Evolutionary conservation across 92 coral and sea anemone species (phyloP).

Genomic region (Siderastrea siderea): DNA sequence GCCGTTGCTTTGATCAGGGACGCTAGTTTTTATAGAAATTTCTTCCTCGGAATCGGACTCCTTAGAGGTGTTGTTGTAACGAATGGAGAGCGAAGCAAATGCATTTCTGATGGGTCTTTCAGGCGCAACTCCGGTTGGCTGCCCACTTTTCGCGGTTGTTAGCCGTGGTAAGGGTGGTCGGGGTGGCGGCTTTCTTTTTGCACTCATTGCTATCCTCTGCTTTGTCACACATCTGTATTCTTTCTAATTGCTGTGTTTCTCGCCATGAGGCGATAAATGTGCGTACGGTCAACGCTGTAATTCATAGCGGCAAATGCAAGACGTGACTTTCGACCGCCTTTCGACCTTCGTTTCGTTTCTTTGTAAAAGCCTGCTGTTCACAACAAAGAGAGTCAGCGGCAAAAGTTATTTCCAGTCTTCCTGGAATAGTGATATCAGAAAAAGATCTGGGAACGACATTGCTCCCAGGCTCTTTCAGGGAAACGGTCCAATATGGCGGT

Average conservation of each 20-base stretch:
- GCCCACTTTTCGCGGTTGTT: slow-evolving; percentile 54
- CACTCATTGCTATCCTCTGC: slow-evolving; percentile 68
- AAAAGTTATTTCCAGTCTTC: neutral
- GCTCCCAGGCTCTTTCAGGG: neutral
- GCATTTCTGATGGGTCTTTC: slow-evolving; percentile 72
- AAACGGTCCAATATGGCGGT: neutral
- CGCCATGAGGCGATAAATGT: neutral
- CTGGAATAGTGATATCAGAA: neutral
- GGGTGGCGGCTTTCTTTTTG: slow-evolving; percentile 85
- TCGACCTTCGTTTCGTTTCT: neutral
- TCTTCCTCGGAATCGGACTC: slow-evolving; percentile 97
- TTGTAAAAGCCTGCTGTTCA: neutral
- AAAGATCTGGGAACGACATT: neutral
- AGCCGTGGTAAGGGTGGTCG: slow-evolving; percentile 93
- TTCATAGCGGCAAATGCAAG: neutral
- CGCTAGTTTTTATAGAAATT: slow-evolving; percentile 74
- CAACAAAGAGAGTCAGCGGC: slow-evolving; percentile 34
- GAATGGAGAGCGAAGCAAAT: slow-evolving; percentile 88
- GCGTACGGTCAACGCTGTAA: neutral
- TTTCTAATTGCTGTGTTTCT: neutral
- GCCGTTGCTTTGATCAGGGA: slow-evolving; percentile 19
- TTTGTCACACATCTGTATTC: slow-evolving; percentile 43
- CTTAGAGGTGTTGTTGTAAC: slow-evolving; percentile 76
- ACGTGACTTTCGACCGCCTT: neutral
- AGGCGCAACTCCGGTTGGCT: slow-evolving; percentile 65